A percentile compares a stretch with the other conserved stretches of the same genome.
These are phyloP conservation scores for Eupithecia dodoneata DNA, from an alignment of 2,888 invertebrate genomes.

Conservation along the genomic window DNA sequence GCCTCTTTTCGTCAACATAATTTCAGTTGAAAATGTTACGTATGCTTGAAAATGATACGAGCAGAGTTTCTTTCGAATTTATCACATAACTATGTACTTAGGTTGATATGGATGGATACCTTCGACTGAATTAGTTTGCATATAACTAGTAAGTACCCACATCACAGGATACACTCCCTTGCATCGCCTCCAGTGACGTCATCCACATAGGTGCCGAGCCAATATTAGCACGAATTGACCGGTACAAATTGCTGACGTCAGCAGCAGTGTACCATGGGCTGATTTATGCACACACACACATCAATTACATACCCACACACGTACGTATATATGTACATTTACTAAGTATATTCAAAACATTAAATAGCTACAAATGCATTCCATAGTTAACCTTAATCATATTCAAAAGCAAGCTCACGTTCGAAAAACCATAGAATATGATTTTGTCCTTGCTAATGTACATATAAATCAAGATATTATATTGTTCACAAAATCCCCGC, in stretches of 20 bases:
- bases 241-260: constrained; percentile 12
- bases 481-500: neutral
- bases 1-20: neutral
- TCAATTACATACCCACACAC: neutral
- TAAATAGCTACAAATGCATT: neutral
- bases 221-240: constrained; percentile 17
- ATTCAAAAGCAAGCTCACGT: neutral
- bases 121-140: neutral
- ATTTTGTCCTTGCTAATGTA: neutral
- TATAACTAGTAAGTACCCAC: neutral
- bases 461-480: neutral
- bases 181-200: constrained; percentile 21
- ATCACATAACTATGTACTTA: neutral
- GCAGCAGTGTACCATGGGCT: neutral
- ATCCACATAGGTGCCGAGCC: constrained; percentile 24
- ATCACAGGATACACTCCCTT: neutral
- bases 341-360: neutral
- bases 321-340: neutral
- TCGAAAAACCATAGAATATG: neutral
- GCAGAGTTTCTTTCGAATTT: neutral
- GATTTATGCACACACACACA: neutral
- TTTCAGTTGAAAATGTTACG: neutral
- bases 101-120: neutral
- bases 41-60: neutral
- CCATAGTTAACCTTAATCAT: neutral